Evolutionary conservation across 1,140 invertebrate species (phyloP).

Genomic region (Brachionus manjavacas): DNA sequence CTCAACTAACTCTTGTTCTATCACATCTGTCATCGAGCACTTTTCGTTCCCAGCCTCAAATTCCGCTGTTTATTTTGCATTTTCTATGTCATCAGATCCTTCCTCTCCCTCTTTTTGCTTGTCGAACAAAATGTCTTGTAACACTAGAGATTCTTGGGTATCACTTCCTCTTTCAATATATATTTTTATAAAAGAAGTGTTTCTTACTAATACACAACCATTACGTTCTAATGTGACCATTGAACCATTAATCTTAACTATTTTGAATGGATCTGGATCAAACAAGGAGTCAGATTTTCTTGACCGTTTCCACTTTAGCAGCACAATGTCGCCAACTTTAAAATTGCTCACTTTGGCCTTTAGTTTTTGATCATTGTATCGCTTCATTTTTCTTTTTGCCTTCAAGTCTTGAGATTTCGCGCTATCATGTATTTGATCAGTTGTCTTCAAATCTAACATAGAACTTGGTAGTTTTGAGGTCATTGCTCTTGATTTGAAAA

Average conservation of each 20-base stretch:
- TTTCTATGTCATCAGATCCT: background rate
- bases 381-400: background rate
- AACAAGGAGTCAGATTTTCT: background rate
- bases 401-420: background rate
- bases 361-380: background rate
- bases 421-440: background rate
- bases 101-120: too few relatives aligned
- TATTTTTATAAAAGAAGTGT: background rate
- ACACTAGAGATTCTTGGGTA: background rate
- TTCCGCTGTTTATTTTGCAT: background rate
- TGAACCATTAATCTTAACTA: background rate
- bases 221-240: background rate
- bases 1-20: background rate
- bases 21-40: background rate
- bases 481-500: background rate
- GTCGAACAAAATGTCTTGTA: background rate
- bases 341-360: background rate
- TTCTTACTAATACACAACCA: background rate
- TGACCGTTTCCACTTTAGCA: background rate
- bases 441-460: background rate
- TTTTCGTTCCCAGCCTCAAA: background rate
- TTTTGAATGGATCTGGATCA: background rate
- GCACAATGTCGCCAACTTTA: background rate
- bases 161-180: background rate
- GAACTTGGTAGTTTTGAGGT: background rate